Conservation (phyloP, 2,888 invertebrate genomes). For the Parascotia fuliginaria region DNA sequence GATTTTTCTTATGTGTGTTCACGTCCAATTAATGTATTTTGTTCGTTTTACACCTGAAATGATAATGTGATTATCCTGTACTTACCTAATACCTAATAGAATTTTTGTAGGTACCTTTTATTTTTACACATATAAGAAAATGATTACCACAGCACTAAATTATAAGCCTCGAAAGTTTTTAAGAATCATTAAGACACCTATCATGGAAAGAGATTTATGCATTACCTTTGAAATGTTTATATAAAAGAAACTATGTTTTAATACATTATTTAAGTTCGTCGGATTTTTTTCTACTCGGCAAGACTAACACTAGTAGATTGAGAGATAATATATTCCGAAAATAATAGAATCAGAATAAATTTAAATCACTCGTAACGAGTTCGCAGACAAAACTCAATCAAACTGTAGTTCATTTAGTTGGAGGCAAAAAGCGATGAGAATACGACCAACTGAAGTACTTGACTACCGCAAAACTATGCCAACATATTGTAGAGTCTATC, state of each 20-base stretch:
- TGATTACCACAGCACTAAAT: background rate
- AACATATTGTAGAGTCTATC: conserved; percentile 17
- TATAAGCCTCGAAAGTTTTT: background rate
- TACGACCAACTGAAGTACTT: conserved; percentile 12
- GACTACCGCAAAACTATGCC: conserved; percentile 25
- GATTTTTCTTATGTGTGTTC: too few species aligned
- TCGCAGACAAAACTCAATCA: background rate
- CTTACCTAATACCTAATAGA: too few species aligned
- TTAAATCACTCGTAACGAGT: background rate
- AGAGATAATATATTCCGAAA: background rate
- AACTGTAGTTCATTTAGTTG: conserved; percentile 1
- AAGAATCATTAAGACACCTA: too few species aligned
- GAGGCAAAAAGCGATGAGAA: background rate
- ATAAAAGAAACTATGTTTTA: background rate
- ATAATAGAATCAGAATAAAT: background rate
- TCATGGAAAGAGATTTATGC: background rate
- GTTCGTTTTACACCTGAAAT: too few species aligned
- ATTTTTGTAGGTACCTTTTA: background rate
- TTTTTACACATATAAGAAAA: background rate
- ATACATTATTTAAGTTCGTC: background rate
- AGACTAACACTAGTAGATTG: background rate
- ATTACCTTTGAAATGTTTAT: background rate
- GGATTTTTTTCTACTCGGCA: background rate
- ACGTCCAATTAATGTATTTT: too few species aligned
- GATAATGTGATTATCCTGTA: too few species aligned